Evolutionary conservation across 2,797 vertebrate genomes (phyloP), one percentile per base, ranked within the genome.

Genomic region (Lophotriccus pileatus): DNA sequence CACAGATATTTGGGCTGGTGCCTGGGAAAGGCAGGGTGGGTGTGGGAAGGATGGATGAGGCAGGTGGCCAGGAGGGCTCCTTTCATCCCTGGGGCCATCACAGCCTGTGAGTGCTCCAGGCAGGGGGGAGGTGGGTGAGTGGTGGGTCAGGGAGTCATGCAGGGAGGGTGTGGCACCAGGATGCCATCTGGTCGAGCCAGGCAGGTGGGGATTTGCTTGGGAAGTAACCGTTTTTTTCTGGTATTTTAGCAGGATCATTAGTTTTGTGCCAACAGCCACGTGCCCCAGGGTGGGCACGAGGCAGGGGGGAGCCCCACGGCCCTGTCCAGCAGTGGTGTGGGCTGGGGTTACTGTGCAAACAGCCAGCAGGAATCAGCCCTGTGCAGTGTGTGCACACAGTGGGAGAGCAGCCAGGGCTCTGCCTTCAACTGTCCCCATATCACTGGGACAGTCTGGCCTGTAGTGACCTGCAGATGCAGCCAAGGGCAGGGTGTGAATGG

Each of bases 381-480:
- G 24, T 18, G 62, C 27, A 28, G 52, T 14, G 8, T 14, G 69
- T 11, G 43, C 11, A 37, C 5, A 0, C 14, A 9, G 21, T 7
- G n/a, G 47, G 83, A 90, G 62, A 62, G 75, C 75, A 64, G 4
- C 18, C 39, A 21, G 63, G 39, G 55, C 49, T 56, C 55, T 41
- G 36, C 62, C 60, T 52, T 64, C 39, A 25, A 3, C 15, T 7
- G 6, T 46, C 10, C 14, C 12, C 4, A 0, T 18, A 2, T 52
- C 60, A 5, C 64, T 27, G 59, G 5, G 13, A 8, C 3, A 7
- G 32, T n/a, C 17, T 62, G 23, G 3, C 70, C 25, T 44, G 6
- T 2, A 12, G 24, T 15, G 64, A 66, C 55, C 1, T 2, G 18
- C n/a, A 7, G 63, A 5, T n/a, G 2, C 2, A 37, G 58, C 47